Evolutionary conservation across 2,113 vertebrate species (phyloP).

Genomic region (Microtus montanus): DNA sequence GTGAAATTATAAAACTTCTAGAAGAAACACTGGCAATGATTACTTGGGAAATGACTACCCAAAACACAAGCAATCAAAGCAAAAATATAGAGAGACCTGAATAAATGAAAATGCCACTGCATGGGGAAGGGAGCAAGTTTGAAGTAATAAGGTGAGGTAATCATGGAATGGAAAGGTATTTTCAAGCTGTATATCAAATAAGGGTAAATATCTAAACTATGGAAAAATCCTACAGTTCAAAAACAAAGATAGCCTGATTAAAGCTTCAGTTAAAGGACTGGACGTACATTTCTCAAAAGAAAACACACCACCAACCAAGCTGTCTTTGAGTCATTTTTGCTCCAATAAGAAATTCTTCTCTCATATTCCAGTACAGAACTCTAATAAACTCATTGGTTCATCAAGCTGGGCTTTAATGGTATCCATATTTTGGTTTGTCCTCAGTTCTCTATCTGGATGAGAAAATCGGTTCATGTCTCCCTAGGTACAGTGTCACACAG

Average conservation of each 20-base stretch:
- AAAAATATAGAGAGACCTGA: neutral
- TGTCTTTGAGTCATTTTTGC: neutral
- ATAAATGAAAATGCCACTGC: neutral
- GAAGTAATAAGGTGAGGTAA: neutral
- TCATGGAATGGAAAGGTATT: neutral
- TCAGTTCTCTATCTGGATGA: neutral
- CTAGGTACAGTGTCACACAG: neutral
- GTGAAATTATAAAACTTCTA: neutral
- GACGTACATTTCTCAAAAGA: neutral
- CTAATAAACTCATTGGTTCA: neutral
- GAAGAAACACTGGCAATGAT: neutral
- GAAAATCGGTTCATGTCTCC: neutral
- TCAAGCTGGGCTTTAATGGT: neutral
- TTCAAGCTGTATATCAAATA: neutral
- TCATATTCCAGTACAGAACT: neutral
- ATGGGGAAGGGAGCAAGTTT: neutral
- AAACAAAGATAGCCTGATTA: neutral
- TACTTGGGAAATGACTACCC: neutral
- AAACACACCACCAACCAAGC: neutral
- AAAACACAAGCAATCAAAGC: neutral
- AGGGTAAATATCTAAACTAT: neutral
- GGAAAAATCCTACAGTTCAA: neutral
- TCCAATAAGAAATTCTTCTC: neutral
- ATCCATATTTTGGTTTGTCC: neutral
- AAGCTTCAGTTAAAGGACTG: neutral